Evolutionary conservation across 2,888 invertebrate species (phyloP).

Genomic region (Caenorhabditis doughertyi): DNA sequence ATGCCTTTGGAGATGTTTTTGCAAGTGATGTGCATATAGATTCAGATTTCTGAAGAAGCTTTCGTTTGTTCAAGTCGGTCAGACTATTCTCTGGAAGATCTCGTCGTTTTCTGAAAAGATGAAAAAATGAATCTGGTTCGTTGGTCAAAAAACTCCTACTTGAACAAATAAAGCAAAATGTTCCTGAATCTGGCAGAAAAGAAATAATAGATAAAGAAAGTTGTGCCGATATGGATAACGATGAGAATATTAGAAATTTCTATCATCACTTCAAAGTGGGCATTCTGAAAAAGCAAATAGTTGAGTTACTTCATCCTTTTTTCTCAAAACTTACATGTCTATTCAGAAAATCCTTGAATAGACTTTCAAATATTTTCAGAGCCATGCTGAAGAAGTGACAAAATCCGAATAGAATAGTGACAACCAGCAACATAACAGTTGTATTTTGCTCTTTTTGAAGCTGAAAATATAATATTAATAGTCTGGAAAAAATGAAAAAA

Average conservation of each 20-base stretch:
- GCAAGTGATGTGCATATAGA: slow-evolving; percentile 50
- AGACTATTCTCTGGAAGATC: slow-evolving; percentile 51
- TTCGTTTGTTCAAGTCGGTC: slow-evolving; percentile 43
- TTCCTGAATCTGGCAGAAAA: slow-evolving; percentile 61
- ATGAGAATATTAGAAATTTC: slow-evolving; percentile 60
- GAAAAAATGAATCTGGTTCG: background rate
- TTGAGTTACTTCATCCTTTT: background rate
- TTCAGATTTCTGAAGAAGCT: slow-evolving; percentile 55
- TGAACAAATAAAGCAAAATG: slow-evolving; percentile 48
- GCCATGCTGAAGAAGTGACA: slow-evolving; percentile 64
- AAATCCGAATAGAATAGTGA: slow-evolving; percentile 60
- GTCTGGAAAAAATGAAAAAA: background rate
- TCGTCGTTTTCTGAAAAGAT: slow-evolving; percentile 39
- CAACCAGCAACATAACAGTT: slow-evolving; percentile 61
- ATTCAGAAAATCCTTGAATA: slow-evolving; percentile 44
- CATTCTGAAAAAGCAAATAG: background rate
- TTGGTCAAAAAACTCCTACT: too few relatives aligned
- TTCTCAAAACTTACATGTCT: slow-evolving; percentile 23
- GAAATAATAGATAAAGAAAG: slow-evolving; percentile 63
- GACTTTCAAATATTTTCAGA: slow-evolving; percentile 54
- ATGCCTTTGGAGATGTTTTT: slow-evolving; percentile 54
- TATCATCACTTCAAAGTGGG: slow-evolving; percentile 51
- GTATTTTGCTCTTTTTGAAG: slow-evolving; percentile 65
- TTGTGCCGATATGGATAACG: slow-evolving; percentile 58
- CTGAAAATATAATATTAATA: slow-evolving; percentile 27